Conservation (phyloP, 2,888 invertebrate species). For the Diplazon laetatorius region DNA sequence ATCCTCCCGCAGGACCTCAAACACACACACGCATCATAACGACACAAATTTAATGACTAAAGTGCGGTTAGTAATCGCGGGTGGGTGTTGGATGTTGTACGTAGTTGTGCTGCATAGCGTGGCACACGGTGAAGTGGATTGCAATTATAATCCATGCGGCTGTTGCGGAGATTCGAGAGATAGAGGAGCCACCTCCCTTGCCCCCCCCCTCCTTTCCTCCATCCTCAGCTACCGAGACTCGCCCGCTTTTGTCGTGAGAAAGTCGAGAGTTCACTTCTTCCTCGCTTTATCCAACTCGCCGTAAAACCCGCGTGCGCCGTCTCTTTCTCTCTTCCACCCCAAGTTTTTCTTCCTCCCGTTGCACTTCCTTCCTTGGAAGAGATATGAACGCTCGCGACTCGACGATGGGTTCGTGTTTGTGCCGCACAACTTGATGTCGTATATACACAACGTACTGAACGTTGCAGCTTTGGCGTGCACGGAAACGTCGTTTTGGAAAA, state of each 20-base stretch:
- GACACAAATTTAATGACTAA: slow-evolving; percentile 75
- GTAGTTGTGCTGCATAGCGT: neutral
- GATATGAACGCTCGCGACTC: slow-evolving; percentile 47
- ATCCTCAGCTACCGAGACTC: slow-evolving; percentile 8
- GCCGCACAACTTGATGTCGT: slow-evolving; percentile 11
- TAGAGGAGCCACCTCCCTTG: slow-evolving; percentile 48
- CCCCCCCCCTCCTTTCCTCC: neutral
- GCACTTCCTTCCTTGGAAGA: slow-evolving; percentile 63
- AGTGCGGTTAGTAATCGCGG: slow-evolving; percentile 69
- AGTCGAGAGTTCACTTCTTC: slow-evolving; percentile 64
- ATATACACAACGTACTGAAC: no score
- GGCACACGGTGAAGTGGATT: slow-evolving; percentile 66
- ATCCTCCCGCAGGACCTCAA: slow-evolving; percentile 51
- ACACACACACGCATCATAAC: slow-evolving; percentile 66
- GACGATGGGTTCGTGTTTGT: slow-evolving; percentile 22
- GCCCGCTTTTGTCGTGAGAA: slow-evolving; percentile 74
- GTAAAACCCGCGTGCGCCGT: neutral
- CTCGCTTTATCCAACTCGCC: neutral
- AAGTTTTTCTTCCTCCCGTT: neutral
- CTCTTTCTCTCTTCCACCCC: neutral
- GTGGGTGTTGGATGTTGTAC: slow-evolving; percentile 61
- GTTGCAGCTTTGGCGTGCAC: no score
- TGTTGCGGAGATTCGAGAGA: slow-evolving; percentile 50
- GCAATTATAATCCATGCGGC: slow-evolving; percentile 70
- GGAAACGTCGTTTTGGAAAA: no score